Evolutionary conservation across 1,140 invertebrate species (phyloP), one percentile per base, ranked within the genome.

Genomic region (Harlomillsia oculata): DNA sequence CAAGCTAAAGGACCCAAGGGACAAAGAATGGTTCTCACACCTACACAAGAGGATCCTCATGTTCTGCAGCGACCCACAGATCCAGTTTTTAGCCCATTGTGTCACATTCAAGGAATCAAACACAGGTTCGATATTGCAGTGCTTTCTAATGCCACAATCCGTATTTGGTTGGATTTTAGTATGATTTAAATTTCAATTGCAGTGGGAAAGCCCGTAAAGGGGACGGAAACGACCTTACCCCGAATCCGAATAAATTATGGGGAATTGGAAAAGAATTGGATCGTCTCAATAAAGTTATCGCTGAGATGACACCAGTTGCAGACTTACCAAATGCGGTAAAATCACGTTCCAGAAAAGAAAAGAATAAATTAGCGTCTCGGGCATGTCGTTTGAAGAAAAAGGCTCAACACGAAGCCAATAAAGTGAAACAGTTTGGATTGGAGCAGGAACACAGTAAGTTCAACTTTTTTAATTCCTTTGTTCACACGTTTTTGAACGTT

Each of bases 1-100:
- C 94, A 97, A 74, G 90, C 92, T 1, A 98, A 98, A 76, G 94
- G 94, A 2, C 93, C 94, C 3, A 97, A 97, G 74, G 89, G 92
- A 40, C 87, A 90, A 67, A 76, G 88, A 64, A 73, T 92, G 30
- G 81, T 87, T 21, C 23, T 65, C 6, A 57, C 63, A 18, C 82
- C 84, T 4, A 83, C 89, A 67, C 79, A 84, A 20, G 83, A 88
- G 68, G 89, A 97, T 77, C 92, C 93, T n/a, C 91, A 97, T 74
- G 80, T 88, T 16, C 73, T 96, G 34, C 86, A 90, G 68, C 82
- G 85, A 68, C 82, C 88, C 8, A 89, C 86, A 26, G 91, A 95
- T 77, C 91, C 91, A 1, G 90, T 96, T 9, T 94, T 94, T 70
- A 90, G 87, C 73, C 85, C 87, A 16, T 81, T 82, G 67, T 93